Percentiles rank a stretch among this genome's conserved stretches.
phyloP scores from a whole-genome alignment of 2,888 invertebrate genomes.

The Taphrorychus bicolor region DNA sequence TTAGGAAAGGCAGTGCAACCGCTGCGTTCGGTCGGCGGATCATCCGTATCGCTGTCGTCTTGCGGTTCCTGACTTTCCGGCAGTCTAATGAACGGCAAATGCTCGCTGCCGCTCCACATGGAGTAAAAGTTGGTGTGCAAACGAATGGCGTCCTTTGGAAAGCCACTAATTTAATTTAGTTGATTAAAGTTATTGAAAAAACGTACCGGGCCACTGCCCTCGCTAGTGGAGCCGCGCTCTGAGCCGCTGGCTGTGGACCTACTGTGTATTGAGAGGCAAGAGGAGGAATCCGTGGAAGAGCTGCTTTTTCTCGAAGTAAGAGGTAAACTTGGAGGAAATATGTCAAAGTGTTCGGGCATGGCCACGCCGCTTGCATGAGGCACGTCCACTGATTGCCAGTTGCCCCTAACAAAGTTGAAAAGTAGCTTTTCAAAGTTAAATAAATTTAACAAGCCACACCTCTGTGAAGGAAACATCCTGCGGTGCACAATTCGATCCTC shows the following conservation, averaged over 20 bases:
- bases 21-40: conserved; percentile 56
- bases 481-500: conserved; percentile 57
- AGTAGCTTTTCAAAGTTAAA: too few relatives aligned
- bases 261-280: conserved; percentile 66
- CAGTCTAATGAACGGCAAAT: conserved; percentile 59
- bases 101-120: conserved; percentile 62
- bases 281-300: conserved; percentile 67
- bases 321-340: conserved; percentile 57
- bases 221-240: conserved; percentile 58
- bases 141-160: conserved; percentile 56
- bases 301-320: conserved; percentile 67
- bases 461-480: conserved; percentile 56
- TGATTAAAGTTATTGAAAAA: not conserved
- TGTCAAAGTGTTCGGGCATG: conserved; percentile 58
- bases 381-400: conserved; percentile 59
- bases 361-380: conserved; percentile 57
- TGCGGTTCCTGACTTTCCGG: conserved; percentile 61
- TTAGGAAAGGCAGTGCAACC: conserved; percentile 55
- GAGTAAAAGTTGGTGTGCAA: conserved; percentile 59
- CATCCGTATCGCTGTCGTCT: conserved; percentile 59
- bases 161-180: not conserved
- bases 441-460: too few relatives aligned
- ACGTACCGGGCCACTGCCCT: conserved; percentile 60
- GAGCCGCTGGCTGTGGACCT: conserved; percentile 63
- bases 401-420: conserved; percentile 51